Conservation (phyloP, 2,888 invertebrate genomes). For the Napeogenes inachia region DNA sequence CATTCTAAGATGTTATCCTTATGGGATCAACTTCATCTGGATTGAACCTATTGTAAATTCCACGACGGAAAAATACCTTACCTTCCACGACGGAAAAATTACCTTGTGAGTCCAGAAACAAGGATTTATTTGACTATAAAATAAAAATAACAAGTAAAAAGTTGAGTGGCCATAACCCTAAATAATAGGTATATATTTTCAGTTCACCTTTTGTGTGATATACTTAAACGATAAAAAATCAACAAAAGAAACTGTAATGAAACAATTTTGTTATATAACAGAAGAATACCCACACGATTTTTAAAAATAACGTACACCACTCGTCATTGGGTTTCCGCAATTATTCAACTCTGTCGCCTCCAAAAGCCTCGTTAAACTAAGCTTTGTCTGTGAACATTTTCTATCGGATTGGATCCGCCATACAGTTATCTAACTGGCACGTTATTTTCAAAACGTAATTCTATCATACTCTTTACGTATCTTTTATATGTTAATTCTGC, state of each 20-base stretch:
- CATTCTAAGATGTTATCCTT: slow-evolving; percentile 3
- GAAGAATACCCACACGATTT: slow-evolving; percentile 4
- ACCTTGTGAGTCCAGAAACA: slow-evolving; percentile 4
- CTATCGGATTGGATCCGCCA: slow-evolving; percentile 22
- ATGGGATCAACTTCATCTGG: slow-evolving; percentile 17
- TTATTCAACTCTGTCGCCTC: slow-evolving; percentile 32
- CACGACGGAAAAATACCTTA: slow-evolving; percentile 19
- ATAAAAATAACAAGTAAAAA: neutral
- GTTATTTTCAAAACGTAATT: slow-evolving; percentile 22
- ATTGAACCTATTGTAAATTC: slow-evolving; percentile 20
- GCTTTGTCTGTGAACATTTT: slow-evolving; percentile 32
- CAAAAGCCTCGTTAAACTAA: slow-evolving; percentile 32
- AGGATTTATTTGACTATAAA: neutral
- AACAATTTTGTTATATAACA: slow-evolving; percentile 5
- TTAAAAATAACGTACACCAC: slow-evolving; percentile 17
- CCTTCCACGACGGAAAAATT: slow-evolving; percentile 19
- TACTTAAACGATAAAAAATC: neutral
- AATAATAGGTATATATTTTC: no score
- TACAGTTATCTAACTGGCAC: slow-evolving; percentile 20
- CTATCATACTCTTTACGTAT: slow-evolving; percentile 11
- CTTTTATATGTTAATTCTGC: slow-evolving; percentile 11
- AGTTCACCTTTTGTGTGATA: no score
- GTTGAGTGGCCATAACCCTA: no score
- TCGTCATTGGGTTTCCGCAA: slow-evolving; percentile 28
- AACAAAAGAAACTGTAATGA: neutral